A percentile compares a stretch with the other conserved stretches of the same genome.
Conservation (phyloP, 2,113 vertebrate species). For the Girardinichthys multiradiatus region DNA sequence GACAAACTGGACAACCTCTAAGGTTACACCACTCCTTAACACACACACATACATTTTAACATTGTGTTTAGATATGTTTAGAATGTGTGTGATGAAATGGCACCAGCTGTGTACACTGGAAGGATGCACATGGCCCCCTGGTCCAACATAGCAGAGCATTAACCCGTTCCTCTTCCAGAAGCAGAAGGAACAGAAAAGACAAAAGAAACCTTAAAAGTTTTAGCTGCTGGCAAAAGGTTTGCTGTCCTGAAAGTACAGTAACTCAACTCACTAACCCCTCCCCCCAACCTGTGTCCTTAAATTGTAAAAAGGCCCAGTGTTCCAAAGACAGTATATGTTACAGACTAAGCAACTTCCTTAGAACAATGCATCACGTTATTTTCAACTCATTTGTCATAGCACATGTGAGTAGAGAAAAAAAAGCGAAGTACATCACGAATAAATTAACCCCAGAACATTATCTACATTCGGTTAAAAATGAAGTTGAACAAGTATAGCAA, state of each 20-base stretch:
- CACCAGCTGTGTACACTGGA: constrained; percentile 82
- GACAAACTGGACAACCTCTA: constrained; percentile 64
- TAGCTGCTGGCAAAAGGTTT: too few relatives aligned
- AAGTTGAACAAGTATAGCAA: constrained; percentile 8
- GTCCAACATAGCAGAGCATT: constrained; percentile 68
- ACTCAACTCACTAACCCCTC: neutral
- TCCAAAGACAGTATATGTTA: constrained; percentile 45
- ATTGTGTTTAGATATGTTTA: constrained; percentile 81
- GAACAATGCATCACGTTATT: constrained; percentile 36
- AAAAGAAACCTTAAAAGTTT: constrained; percentile 28
- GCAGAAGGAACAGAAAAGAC: constrained; percentile 39
- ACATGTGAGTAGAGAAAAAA: constrained; percentile 19
- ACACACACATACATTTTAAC: constrained; percentile 50
- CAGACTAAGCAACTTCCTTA: constrained; percentile 44
- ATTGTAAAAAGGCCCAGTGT: constrained; percentile 4
- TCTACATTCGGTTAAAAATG: neutral
- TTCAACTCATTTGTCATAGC: constrained; percentile 23
- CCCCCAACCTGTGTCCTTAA: neutral
- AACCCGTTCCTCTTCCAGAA: constrained; percentile 68
- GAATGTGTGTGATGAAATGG: constrained; percentile 82
- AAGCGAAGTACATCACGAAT: constrained; percentile 20
- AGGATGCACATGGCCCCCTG: constrained; percentile 67
- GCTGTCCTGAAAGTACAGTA: too few relatives aligned
- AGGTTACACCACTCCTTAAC: constrained; percentile 32
- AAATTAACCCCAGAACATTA: constrained; percentile 5